These are phyloP conservation scores for Steinernema scapterisci DNA, from an alignment of 2,888 invertebrate genomes.

Conservation along the genomic window DNA sequence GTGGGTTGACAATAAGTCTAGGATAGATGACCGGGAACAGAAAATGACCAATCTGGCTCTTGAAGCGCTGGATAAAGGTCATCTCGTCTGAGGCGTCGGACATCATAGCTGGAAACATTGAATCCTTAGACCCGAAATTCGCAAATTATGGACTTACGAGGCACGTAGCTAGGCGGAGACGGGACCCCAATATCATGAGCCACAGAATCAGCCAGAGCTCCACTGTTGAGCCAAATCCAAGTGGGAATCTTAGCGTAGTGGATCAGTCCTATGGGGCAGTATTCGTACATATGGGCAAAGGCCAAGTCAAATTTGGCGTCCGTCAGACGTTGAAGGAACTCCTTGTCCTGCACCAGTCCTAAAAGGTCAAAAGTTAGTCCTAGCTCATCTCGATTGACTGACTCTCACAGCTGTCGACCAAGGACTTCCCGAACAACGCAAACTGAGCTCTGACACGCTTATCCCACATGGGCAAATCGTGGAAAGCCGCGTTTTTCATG, in stretches of 20 bases:
- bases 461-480: conserved; percentile 6
- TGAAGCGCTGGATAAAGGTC: conserved; percentile 49
- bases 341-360: background rate
- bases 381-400: too few species aligned
- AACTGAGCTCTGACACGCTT: background rate
- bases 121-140: background rate
- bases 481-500: background rate
- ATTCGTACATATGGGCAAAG: conserved; percentile 55
- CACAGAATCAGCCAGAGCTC: conserved; percentile 51
- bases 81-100: conserved; percentile 54
- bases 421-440: background rate
- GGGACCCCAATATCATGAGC: conserved; percentile 54
- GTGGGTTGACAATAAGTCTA: conserved; percentile 21
- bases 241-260: conserved; percentile 54
- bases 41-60: conserved; percentile 52
- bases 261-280: conserved; percentile 58
- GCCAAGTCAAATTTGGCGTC: conserved; percentile 57
- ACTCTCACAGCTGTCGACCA: background rate
- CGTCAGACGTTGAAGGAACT: conserved; percentile 36
- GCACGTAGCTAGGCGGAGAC: conserved; percentile 52
- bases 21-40: conserved; percentile 33
- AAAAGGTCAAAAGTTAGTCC: background rate
- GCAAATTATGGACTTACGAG: conserved; percentile 38
- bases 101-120: conserved; percentile 45
- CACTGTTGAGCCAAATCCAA: conserved; percentile 60